These are phyloP conservation scores for Encarsia formosa DNA, from an alignment of 2,888 invertebrate genomes.

Conservation along the genomic window DNA sequence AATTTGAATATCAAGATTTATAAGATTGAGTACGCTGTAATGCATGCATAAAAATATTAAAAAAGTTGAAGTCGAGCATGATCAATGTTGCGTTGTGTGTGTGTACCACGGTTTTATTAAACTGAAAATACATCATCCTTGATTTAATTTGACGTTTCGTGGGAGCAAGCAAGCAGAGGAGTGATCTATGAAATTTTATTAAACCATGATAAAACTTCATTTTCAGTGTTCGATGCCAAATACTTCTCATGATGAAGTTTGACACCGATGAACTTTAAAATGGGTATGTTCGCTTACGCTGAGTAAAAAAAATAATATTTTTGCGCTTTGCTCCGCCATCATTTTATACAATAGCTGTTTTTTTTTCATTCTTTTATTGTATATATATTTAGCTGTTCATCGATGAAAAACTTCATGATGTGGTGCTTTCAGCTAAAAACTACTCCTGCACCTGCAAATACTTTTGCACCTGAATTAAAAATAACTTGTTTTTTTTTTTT, in stretches of 20 bases:
- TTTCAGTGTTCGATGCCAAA: conserved; percentile 22
- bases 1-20: no score
- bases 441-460: not conserved
- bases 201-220: conserved; percentile 6
- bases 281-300: no score
- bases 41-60: not conserved
- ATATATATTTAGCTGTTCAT: conserved; percentile 7
- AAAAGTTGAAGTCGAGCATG: not conserved
- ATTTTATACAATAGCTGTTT: not conserved
- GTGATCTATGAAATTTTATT: no score
- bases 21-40: no score
- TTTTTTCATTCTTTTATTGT: not conserved
- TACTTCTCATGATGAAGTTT: conserved; percentile 21
- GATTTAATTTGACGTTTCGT: not conserved
- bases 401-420: conserved; percentile 15
- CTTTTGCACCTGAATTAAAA: no score
- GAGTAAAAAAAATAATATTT: not conserved
- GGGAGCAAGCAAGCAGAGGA: no score
- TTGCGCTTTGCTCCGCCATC: not conserved
- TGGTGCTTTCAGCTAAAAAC: not conserved
- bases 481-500: no score
- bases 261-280: conserved; percentile 21
- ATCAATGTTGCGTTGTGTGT: not conserved
- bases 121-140: not conserved
- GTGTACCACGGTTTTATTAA: not conserved